Evolutionary conservation across 2,888 invertebrate genomes (phyloP), one percentile per base, ranked within the genome.

Genomic region (Xestia c-nigrum): DNA sequence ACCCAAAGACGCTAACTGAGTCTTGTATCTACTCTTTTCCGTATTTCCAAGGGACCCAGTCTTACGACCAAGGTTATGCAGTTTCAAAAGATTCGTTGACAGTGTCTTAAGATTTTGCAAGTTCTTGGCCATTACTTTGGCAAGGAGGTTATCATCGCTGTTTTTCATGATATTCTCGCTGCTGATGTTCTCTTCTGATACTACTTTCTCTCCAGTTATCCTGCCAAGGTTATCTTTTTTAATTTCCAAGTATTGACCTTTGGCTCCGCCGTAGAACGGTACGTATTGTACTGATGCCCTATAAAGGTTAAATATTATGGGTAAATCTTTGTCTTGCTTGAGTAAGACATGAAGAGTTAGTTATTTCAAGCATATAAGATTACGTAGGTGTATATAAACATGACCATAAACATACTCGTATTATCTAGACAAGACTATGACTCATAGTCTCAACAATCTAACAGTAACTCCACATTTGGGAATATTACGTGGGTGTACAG

Each of bases 181-280:
- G 85, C 94, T 95, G 72, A 96, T 93, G 69, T 92, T 95, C 10
- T 95, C 96, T 91, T 96, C 95, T 21, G 96, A 93, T 0, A 97
- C 94, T 5, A 97, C 94, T 76, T 94, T 97, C 83, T 97, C 97
- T 50, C 96, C 97, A 65, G 96, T 90, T 0, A 97, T 90, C 12
- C 94, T 92, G 31, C 97, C 97, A 85, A 97, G 94, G 10, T 94
- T 93, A 72, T 97, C 96, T 93, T 97, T 97, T 71, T 95, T 97
- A 72, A 97, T 95, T 96, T 97, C 97, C 87, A 98, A 93, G 74
- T 97, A 97, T 92, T 98, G 98, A 0, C 98, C 98, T 89, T 97
- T 97, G 3, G 97, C 97, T 50, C 98, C 98, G 1, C 98, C 98
- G 90, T 98, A 98, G 93, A 97, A 98, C 21, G 98, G 97, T 61